Evolutionary conservation across 1,140 invertebrate genomes (phyloP).

Genomic region (Anastatus disparis): DNA sequence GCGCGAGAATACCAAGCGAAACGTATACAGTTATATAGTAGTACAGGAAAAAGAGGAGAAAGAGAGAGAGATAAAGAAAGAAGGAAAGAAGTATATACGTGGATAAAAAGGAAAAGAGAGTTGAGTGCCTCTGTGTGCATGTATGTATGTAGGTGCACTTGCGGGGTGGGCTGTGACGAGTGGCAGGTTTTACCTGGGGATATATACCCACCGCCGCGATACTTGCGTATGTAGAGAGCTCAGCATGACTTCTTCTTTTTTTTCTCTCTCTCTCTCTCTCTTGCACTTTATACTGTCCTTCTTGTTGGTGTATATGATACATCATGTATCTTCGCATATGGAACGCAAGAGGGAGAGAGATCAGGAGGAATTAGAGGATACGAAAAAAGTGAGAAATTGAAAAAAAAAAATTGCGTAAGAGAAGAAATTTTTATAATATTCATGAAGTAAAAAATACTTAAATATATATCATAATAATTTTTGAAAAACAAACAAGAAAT

Average conservation of each 20-base stretch:
- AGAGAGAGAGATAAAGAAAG: neutral
- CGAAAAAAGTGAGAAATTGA: too few species aligned
- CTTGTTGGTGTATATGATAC: too few species aligned
- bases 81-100: too few species aligned
- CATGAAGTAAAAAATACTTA: too few species aligned
- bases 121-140: neutral
- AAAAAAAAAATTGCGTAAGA: too few species aligned
- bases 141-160: too few species aligned
- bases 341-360: too few species aligned
- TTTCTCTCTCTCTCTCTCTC: neutral
- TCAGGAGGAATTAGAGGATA: too few species aligned
- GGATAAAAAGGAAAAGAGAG: neutral
- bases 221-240: constrained; percentile 38
- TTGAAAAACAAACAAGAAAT: too few species aligned
- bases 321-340: too few species aligned
- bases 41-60: neutral
- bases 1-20: constrained; percentile 13
- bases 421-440: too few species aligned
- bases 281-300: neutral
- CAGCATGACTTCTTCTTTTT: constrained; percentile 57
- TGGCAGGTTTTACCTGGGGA: constrained; percentile 57
- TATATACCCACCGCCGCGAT: constrained; percentile 61
- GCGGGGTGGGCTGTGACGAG: constrained; percentile 62
- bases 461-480: too few species aligned
- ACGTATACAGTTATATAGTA: neutral